Evolutionary conservation across 2,797 vertebrate species (phyloP).

Genomic region (Podargus strigoides): DNA sequence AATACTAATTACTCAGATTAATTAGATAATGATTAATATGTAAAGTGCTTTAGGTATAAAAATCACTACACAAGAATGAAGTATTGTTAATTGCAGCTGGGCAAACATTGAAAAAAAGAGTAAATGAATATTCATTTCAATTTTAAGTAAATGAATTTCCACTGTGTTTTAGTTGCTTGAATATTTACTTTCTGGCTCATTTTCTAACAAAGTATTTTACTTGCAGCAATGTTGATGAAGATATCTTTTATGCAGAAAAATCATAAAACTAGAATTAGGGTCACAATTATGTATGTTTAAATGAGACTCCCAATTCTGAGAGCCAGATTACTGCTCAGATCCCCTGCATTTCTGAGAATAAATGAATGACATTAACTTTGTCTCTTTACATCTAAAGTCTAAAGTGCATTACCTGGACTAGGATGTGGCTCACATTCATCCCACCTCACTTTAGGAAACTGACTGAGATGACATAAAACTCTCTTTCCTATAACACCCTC

Average conservation of each 20-base stretch:
- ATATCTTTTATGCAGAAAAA: not conserved
- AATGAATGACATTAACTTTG: not conserved
- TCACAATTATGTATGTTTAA: not conserved
- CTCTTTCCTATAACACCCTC: not conserved
- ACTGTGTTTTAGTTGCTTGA: conserved; percentile 4
- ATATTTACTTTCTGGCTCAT: conserved; percentile 16
- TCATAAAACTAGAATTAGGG: not conserved
- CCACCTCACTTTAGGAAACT: not conserved
- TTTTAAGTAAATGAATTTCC: conserved; percentile 13
- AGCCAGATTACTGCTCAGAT: not conserved
- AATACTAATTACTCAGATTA: conserved; percentile 19
- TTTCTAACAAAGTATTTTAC: not conserved
- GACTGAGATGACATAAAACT: not conserved
- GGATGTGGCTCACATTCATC: not conserved
- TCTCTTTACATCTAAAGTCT: not conserved
- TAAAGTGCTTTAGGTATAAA: not conserved
- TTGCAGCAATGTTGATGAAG: not conserved
- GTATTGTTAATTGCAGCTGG: conserved; percentile 32
- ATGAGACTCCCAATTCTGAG: not conserved
- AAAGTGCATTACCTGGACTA: not conserved
- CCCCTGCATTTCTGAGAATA: not conserved
- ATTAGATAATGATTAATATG: conserved; percentile 32
- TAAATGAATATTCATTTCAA: not conserved
- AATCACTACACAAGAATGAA: not conserved
- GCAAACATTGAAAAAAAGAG: not conserved